A percentile compares a stretch with the other conserved stretches of the same genome.
phyloP scores from a whole-genome alignment of 2,113 vertebrate species.

The Petrocephalus zakoni region DNA sequence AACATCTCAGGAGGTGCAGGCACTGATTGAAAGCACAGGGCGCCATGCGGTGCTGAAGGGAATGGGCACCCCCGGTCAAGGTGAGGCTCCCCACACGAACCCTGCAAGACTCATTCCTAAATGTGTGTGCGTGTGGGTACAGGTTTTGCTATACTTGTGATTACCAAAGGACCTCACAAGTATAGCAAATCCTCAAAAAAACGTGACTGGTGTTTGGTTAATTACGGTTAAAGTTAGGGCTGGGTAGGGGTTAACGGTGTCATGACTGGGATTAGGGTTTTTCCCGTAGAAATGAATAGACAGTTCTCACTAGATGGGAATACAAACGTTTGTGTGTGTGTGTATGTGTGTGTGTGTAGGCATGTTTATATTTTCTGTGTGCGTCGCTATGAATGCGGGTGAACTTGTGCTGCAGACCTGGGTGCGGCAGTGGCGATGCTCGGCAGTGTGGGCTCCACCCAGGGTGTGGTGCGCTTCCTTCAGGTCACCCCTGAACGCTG shows the following conservation, averaged over 20 bases:
- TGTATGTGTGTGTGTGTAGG: background rate
- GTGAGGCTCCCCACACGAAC: constrained; percentile 45
- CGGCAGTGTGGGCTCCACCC: constrained; percentile 49
- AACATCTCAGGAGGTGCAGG: constrained; percentile 64
- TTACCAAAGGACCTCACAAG: too few relatives aligned
- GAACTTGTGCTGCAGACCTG: constrained; percentile 50
- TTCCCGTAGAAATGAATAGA: too few relatives aligned
- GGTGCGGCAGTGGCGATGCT: constrained; percentile 79
- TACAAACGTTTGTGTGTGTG: too few relatives aligned
- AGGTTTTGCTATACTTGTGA: too few relatives aligned
- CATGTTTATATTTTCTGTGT: background rate
- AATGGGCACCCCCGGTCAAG: constrained; percentile 58
- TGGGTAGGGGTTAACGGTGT: too few relatives aligned
- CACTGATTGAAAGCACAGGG: constrained; percentile 71
- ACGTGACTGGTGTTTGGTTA: too few relatives aligned
- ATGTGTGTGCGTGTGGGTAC: background rate
- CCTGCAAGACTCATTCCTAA: background rate
- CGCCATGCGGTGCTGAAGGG: constrained; percentile 74
- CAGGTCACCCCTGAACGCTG: constrained; percentile 68
- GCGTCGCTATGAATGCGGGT: constrained; percentile 5
- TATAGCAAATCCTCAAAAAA: too few relatives aligned
- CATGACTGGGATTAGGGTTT: too few relatives aligned
- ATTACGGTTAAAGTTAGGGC: too few relatives aligned
- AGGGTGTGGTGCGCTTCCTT: constrained; percentile 77
- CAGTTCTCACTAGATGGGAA: too few relatives aligned